Percentiles rank a stretch among this genome's conserved stretches.
These are phyloP conservation scores for Rhyzopertha dominica DNA, from an alignment of 1,140 invertebrate genomes.

Conservation along the genomic window DNA sequence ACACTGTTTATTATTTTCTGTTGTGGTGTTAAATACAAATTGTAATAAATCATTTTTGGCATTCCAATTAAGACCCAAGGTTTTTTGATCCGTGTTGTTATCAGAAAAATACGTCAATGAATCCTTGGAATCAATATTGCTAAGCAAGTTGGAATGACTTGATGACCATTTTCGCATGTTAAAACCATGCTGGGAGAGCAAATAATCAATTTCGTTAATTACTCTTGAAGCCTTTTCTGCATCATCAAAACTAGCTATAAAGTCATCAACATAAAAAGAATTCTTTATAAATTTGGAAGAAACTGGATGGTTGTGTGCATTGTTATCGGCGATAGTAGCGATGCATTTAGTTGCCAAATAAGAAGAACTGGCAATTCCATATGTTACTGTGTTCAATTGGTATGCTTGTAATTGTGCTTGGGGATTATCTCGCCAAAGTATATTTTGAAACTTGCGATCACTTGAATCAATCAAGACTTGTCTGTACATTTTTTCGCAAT, in stretches of 20 bases:
- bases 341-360: conserved; percentile 28
- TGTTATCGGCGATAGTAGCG: conserved; percentile 22
- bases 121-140: no score
- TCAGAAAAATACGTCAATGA: no score
- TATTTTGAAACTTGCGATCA: conserved; percentile 37
- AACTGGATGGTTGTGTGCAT: conserved; percentile 20
- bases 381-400: conserved; percentile 33
- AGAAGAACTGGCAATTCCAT: conserved; percentile 25
- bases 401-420: conserved; percentile 28
- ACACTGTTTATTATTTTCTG: no score
- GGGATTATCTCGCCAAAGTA: conserved; percentile 39
- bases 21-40: no score
- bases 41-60: no score
- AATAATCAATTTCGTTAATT: background rate
- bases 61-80: no score
- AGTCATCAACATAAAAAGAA: conserved; percentile 35
- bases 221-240: conserved; percentile 14
- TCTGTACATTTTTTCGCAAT: conserved; percentile 25
- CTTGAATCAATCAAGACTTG: conserved; percentile 15
- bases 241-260: conserved; percentile 22
- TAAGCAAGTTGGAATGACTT: no score
- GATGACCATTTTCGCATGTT: no score
- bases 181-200: conserved; percentile 37
- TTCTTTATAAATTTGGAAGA: conserved; percentile 13
- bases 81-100: no score